Evolutionary conservation across 1,140 invertebrate species (phyloP).

Genomic region (Diplogasteroides magnus): DNA sequence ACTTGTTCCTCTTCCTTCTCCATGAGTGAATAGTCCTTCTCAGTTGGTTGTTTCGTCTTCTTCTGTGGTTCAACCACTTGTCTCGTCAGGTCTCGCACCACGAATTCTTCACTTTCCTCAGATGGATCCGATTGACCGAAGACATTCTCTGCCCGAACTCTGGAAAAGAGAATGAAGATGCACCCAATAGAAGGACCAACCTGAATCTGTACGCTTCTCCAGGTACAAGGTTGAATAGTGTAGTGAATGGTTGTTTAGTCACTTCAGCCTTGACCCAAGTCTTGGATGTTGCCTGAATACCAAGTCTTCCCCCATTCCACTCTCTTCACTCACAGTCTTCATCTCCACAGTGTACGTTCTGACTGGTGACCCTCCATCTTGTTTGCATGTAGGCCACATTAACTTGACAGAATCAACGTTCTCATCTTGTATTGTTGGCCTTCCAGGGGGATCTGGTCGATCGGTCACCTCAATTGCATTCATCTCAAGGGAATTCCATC

Average conservation of each 20-base stretch:
- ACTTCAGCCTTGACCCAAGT: conserved; percentile 31
- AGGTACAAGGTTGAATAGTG: conserved; percentile 68
- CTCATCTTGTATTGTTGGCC: conserved; percentile 31
- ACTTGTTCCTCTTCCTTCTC: conserved; percentile 21
- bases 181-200: neutral
- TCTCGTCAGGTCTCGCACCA: conserved; percentile 19
- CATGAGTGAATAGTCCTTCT: conserved; percentile 16
- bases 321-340: conserved; percentile 18
- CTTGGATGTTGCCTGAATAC: conserved; percentile 15
- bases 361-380: conserved; percentile 32
- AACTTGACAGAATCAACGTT: conserved; percentile 31
- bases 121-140: conserved; percentile 73
- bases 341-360: conserved; percentile 29
- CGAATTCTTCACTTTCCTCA: conserved; percentile 57
- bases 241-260: conserved; percentile 30
- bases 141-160: conserved; percentile 89
- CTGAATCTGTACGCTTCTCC: conserved; percentile 83
- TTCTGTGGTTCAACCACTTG: conserved; percentile 21
- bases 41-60: conserved; percentile 14
- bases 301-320: neutral
- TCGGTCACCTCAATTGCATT: conserved; percentile 33
- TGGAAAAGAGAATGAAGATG: conserved; percentile 34
- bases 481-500: no score
- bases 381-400: conserved; percentile 20
- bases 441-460: conserved; percentile 30